Conservation (phyloP, 2,113 vertebrate genomes). For the Podarcis raffonei region DNA sequence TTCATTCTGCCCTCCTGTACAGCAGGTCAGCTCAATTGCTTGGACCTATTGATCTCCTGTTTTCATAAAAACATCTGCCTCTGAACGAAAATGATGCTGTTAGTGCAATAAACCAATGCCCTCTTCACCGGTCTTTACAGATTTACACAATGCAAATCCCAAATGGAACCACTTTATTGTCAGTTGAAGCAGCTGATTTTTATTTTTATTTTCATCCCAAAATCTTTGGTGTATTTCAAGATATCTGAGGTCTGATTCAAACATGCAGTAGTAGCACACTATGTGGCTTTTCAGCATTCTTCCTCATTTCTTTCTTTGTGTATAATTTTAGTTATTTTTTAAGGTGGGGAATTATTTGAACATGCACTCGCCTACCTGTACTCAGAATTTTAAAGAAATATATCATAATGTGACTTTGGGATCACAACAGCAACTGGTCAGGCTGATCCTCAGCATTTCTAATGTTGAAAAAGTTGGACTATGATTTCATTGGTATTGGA, state of each 20-base stretch:
- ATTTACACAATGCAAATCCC: constrained; percentile 19
- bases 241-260: not conserved
- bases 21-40: not conserved
- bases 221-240: not conserved
- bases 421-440: not conserved
- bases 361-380: not conserved
- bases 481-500: not conserved
- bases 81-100: not conserved
- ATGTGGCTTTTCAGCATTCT: not conserved
- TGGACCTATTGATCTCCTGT: constrained; percentile 35
- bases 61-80: constrained; percentile 41
- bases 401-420: not conserved
- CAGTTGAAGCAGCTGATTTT: not conserved
- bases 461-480: too few species aligned
- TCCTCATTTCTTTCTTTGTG: not conserved
- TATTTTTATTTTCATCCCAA: too few species aligned
- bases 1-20: not conserved
- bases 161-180: not conserved
- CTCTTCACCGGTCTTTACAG: not conserved
- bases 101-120: constrained; percentile 15
- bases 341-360: not conserved
- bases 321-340: too few species aligned
- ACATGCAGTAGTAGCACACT: not conserved
- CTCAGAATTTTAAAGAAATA: not conserved
- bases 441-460: too few species aligned